These are phyloP conservation scores for Neopipo cinnamomea DNA, from an alignment of 2,113 vertebrate species.

Conservation along the genomic window DNA sequence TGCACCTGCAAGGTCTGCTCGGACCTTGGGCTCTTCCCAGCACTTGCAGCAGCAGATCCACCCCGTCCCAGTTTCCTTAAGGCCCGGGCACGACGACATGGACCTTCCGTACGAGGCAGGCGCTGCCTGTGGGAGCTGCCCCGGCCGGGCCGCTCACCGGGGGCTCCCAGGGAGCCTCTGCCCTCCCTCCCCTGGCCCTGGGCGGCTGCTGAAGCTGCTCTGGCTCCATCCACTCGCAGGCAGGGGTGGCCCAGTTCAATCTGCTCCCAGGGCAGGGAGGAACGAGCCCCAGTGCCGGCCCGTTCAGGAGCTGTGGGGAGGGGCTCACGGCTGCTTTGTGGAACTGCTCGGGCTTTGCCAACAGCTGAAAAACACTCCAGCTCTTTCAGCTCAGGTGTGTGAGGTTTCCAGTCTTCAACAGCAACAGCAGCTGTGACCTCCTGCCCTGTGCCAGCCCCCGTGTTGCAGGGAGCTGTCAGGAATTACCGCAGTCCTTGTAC, in stretches of 20 bases:
- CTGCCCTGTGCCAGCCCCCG: not conserved
- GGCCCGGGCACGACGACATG: not conserved
- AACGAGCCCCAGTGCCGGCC: not conserved
- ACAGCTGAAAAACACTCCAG: not conserved
- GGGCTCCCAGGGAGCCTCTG: not conserved
- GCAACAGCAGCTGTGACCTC: slow-evolving; percentile 51
- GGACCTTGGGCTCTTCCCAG: not conserved
- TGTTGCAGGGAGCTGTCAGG: not conserved
- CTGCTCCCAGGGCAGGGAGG: not conserved
- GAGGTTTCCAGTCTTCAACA: not conserved
- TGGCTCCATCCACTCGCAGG: not conserved
- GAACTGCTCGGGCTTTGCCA: not conserved
- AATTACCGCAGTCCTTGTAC: not conserved
- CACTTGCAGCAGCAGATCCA: not conserved
- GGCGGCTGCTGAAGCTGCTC: not conserved
- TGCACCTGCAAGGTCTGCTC: not conserved
- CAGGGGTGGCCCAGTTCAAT: not conserved
- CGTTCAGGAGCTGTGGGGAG: not conserved
- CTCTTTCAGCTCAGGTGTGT: not conserved
- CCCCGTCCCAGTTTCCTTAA: not conserved
- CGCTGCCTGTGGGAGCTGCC: not conserved
- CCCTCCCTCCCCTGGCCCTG: not conserved
- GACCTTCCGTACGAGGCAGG: not conserved
- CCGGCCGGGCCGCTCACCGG: not conserved
- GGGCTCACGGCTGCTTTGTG: not conserved